Percentiles rank a stretch among this genome's conserved stretches.
Conservation (phyloP, 2,888 invertebrate genomes). For the Phragmatobia fuliginosa region DNA sequence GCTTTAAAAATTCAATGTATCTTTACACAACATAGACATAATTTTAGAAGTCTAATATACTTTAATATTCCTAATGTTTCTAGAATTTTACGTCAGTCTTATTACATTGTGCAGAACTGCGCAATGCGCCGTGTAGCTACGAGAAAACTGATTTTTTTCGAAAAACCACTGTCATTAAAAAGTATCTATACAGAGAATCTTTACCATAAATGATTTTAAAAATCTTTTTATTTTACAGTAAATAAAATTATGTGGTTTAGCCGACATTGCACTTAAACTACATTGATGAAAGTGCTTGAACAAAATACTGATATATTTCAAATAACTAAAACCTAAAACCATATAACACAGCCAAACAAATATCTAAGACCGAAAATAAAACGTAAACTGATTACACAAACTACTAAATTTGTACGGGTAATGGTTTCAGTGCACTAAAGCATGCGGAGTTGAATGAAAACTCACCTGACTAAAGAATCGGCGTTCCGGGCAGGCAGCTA, state of each 20-base stretch:
- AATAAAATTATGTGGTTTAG: background rate
- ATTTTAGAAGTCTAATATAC: background rate
- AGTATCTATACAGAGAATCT: background rate
- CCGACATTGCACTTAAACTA: background rate
- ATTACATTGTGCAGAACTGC: conserved; percentile 13
- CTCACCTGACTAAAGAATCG: conserved; percentile 54
- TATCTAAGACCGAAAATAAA: conserved; percentile 1
- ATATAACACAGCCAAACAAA: background rate
- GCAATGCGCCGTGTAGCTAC: conserved; percentile 8
- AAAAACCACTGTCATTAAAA: background rate
- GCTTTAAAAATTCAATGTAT: background rate
- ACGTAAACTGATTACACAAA: conserved; percentile 1
- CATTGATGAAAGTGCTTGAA: background rate
- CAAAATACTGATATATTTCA: background rate
- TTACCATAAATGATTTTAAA: background rate
- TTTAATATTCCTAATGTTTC: background rate
- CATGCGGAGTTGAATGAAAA: conserved; percentile 44
- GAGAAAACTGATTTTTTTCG: background rate
- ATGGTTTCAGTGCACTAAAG: conserved; percentile 18
- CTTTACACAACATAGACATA: background rate
- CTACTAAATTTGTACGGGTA: conserved; percentile 1
- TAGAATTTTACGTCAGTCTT: background rate
- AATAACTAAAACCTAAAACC: background rate
- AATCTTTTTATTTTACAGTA: background rate
- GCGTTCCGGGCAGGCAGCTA: conserved; percentile 45